Base-by-base conservation (phyloP, 2,797 vertebrate species). In the Hybognathus amarus region DNA sequence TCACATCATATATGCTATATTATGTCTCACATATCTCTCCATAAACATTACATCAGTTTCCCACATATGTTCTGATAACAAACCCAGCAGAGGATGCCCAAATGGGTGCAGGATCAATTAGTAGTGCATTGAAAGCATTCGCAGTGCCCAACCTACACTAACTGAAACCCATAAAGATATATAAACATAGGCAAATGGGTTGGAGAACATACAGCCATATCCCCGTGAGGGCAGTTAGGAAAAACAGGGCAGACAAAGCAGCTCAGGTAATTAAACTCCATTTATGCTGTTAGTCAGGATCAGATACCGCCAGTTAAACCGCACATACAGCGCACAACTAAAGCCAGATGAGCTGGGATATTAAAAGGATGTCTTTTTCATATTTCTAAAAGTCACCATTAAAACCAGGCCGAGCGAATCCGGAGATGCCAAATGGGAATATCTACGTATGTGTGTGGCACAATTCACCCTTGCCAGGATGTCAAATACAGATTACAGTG, bases 181-280 rank as follows among this genome's bases (percentile, higher is more conserved):
- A 82, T 66, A 73, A 40, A 69, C 47, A 82, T 75, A 73, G 69
- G 66, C 52, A 78, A 63, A 81, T 74, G 69, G 52, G 54, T 15
- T 61, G 17, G 59, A 76, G 69, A 42, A 78, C 80, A 71, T 64
- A 77, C 42, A 83, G 66, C 76, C 45, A 74, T 66, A 86, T 70
- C 78, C 82, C 82, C 77, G 18, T n/a, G 74, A 87, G 87, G 85
- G 79, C 86, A 86, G 83, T 89, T 87, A 86, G 87, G 85, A 77
- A 52, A 84, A 83, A 78, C 33, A 68, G 80, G 87, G 76, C 86
- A 87, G 83, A 85, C 88, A 82, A 86, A 88, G 86, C 85, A 40
- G 81, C 85, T 87, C 88, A 86, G 87, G 87, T 89, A 89, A 90
- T 90, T 87, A 90, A 87, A 90, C 82, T 88, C 86, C 73, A 85